Conservation (phyloP, 1,140 invertebrate genomes). For the Orchesella cincta region DNA sequence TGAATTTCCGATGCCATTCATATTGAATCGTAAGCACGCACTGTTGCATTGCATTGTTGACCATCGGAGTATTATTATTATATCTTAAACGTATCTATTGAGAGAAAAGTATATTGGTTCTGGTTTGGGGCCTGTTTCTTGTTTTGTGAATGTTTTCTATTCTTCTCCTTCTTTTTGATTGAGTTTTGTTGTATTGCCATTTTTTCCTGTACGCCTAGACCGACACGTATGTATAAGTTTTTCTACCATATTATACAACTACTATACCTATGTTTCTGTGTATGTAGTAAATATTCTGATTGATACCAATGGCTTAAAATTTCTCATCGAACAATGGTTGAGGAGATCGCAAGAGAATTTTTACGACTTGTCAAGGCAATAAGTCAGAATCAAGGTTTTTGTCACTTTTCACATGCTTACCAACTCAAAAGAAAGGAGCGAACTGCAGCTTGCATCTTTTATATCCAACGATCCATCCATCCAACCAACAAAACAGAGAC, state of each 20-base stretch:
- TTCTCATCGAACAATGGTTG: constrained; percentile 10
- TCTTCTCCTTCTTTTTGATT: constrained; percentile 1
- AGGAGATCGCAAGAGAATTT: constrained; percentile 8
- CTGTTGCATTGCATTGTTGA: neutral
- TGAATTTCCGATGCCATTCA: too few relatives aligned
- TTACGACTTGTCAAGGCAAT: constrained; percentile 2
- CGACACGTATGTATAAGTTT: neutral
- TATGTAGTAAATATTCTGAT: neutral
- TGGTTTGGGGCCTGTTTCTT: constrained; percentile 39
- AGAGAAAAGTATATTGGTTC: constrained; percentile 38
- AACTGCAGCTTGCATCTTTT: too few relatives aligned
- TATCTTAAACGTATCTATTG: neutral
- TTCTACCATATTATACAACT: neutral
- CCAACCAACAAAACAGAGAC: too few relatives aligned
- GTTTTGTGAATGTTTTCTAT: constrained; percentile 12
- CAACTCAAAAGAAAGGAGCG: neutral
- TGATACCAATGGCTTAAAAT: constrained; percentile 17
- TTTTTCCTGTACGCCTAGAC: neutral
- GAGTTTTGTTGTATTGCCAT: neutral
- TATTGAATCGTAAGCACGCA: too few relatives aligned
- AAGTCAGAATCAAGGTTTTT: constrained; percentile 15
- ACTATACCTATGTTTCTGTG: neutral
- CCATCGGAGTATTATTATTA: neutral
- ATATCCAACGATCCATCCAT: too few relatives aligned
- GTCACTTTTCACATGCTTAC: neutral